These are phyloP conservation scores for Zaprionus tsacasi DNA, from an alignment of 1,140 invertebrate genomes.

Conservation along the genomic window DNA sequence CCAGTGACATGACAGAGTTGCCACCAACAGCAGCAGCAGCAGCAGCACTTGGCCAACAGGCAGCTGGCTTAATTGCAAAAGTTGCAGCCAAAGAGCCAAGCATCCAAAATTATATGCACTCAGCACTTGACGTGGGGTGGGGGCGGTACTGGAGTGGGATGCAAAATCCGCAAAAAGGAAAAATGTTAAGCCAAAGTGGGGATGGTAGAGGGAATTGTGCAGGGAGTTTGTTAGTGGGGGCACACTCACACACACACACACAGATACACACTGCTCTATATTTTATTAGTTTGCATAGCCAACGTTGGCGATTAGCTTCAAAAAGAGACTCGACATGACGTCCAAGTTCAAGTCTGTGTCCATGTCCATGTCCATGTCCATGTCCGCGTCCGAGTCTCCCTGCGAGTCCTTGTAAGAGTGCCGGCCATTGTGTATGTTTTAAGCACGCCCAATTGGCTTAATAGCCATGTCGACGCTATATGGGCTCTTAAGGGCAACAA, in stretches of 20 bases:
- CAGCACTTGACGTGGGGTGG: slow-evolving; percentile 8
- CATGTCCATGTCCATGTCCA: not conserved
- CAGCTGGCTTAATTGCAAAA: slow-evolving; percentile 72
- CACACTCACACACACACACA: not conserved
- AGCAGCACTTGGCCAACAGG: slow-evolving; percentile 54
- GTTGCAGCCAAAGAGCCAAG: slow-evolving; percentile 37
- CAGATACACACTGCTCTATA: not conserved
- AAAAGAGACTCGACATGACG: not conserved
- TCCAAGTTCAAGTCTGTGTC: not conserved
- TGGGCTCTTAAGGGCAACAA: slow-evolving; percentile 42
- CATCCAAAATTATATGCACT: slow-evolving; percentile 70
- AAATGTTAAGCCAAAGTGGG: slow-evolving; percentile 5
- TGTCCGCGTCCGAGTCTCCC: not conserved
- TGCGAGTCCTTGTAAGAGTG: slow-evolving; percentile 1
- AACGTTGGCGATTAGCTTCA: slow-evolving; percentile 8
- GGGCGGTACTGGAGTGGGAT: not conserved
- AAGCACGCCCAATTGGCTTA: slow-evolving; percentile 61
- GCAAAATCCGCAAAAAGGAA: slow-evolving; percentile 37
- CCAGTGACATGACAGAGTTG: slow-evolving; percentile 39
- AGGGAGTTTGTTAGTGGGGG: slow-evolving; percentile 4
- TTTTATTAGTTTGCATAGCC: slow-evolving; percentile 42
- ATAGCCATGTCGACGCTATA: slow-evolving; percentile 66
- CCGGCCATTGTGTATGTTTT: slow-evolving; percentile 12
- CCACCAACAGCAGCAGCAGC: slow-evolving; percentile 31
- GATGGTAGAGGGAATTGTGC: not conserved